Evolutionary conservation across 2,888 invertebrate species (phyloP).

Genomic region (Prosapia bicincta): DNA sequence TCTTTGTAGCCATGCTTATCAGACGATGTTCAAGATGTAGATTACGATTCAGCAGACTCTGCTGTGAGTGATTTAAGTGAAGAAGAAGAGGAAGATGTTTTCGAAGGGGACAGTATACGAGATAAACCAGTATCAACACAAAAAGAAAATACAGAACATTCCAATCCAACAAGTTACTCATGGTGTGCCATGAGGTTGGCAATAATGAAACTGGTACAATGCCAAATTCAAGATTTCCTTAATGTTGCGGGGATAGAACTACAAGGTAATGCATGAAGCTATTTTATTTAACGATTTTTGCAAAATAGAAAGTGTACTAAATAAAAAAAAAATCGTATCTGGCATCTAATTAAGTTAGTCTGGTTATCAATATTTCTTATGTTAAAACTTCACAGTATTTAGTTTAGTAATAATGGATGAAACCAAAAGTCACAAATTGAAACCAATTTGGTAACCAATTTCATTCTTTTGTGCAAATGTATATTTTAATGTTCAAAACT

Average conservation of each 20-base stretch:
- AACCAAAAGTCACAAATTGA: no score
- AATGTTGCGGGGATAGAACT: conserved; percentile 85
- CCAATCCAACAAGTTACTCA: conserved; percentile 90
- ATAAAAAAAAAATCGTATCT: no score
- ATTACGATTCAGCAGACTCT: conserved; percentile 85
- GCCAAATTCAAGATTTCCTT: conserved; percentile 83
- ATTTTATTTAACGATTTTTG: no score
- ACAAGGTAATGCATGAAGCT: no score
- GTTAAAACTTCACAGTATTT: no score
- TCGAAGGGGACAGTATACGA: conserved; percentile 51
- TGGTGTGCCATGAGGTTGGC: conserved; percentile 94
- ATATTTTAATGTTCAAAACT: no score
- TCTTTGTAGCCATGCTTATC: conserved; percentile 56
- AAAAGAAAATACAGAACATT: conserved; percentile 76
- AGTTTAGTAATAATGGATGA: no score
- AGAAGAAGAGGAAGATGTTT: conserved; percentile 73
- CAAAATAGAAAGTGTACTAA: no score
- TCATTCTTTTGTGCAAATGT: no score
- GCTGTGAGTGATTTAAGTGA: conserved; percentile 75
- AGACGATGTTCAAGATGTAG: conserved; percentile 63
- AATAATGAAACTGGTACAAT: conserved; percentile 77
- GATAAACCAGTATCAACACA: conserved; percentile 27
- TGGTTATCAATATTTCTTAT: no score
- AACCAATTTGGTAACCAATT: no score
- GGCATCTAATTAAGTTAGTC: no score